These are phyloP conservation scores for Oligia strigilis DNA, from an alignment of 2,888 invertebrate genomes.

Conservation along the genomic window DNA sequence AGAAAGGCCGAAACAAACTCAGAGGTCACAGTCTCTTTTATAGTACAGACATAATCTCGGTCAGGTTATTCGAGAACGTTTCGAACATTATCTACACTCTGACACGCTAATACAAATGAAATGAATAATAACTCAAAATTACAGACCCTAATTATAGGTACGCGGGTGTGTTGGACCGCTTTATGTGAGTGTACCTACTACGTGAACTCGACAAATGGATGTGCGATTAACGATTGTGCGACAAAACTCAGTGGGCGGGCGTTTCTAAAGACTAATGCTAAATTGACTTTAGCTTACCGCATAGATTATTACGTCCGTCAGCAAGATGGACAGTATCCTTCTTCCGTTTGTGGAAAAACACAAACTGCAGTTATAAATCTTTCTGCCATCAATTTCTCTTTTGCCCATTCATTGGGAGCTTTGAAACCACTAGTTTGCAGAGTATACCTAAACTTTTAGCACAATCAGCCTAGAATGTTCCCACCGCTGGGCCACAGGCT, in stretches of 20 bases:
- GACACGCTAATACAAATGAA: not conserved
- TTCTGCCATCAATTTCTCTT: not conserved
- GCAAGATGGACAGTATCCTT: not conserved
- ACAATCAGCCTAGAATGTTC: not conserved
- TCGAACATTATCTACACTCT: not conserved
- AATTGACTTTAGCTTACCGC: not conserved
- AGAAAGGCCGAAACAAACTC: too few relatives aligned
- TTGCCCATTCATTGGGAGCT: not conserved
- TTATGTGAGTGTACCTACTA: not conserved
- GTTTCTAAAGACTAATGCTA: not conserved
- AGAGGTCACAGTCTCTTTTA: too few relatives aligned
- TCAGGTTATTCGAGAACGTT: not conserved
- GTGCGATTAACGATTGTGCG: too few relatives aligned
- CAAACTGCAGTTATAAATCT: not conserved
- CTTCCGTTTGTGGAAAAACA: not conserved
- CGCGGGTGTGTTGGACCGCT: not conserved
- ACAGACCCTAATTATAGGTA: not conserved
- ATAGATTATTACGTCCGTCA: not conserved
- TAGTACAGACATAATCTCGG: too few relatives aligned
- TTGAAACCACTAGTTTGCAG: not conserved
- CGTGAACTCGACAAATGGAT: too few relatives aligned
- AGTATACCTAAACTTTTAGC: not conserved
- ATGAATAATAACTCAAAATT: not conserved
- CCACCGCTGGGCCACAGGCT: not conserved
- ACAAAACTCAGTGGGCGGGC: not conserved